phyloP scores from a whole-genome alignment of 2,888 invertebrate species.

The Megamerina dolium region DNA sequence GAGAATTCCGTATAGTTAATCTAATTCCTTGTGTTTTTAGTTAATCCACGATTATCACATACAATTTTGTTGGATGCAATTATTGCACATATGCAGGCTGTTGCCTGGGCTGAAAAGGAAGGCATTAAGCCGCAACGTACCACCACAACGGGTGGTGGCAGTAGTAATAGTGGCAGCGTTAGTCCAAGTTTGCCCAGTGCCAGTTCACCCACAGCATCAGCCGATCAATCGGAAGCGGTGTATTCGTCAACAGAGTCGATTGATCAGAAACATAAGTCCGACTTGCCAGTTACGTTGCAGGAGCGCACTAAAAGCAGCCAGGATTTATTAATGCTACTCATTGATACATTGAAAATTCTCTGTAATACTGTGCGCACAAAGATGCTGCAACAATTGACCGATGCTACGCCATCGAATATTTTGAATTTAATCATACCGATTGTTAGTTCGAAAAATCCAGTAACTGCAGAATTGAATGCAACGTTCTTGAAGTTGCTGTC shows the following conservation, averaged over 20 bases:
- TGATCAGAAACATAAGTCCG: slow-evolving; percentile 31
- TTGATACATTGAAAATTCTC: slow-evolving; percentile 39
- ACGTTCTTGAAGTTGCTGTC: slow-evolving; percentile 44
- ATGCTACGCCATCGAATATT: slow-evolving; percentile 37
- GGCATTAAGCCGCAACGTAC: slow-evolving; percentile 32
- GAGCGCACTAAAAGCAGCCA: slow-evolving; percentile 34
- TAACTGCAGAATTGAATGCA: slow-evolving; percentile 41
- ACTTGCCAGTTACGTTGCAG: slow-evolving; percentile 19
- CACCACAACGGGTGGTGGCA: slow-evolving; percentile 25
- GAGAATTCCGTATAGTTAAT: background rate
- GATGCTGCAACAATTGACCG: slow-evolving; percentile 43
- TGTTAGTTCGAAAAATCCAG: slow-evolving; percentile 41
- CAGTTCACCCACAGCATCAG: slow-evolving; percentile 19
- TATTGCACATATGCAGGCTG: slow-evolving; percentile 46
- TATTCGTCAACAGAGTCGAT: slow-evolving; percentile 34
- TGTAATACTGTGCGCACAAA: slow-evolving; percentile 38
- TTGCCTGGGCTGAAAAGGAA: slow-evolving; percentile 44
- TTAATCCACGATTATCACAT: slow-evolving; percentile 44
- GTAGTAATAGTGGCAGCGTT: slow-evolving; percentile 21
- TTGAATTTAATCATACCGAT: slow-evolving; percentile 45
- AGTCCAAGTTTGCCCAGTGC: slow-evolving; percentile 18
- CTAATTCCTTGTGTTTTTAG: too few relatives aligned
- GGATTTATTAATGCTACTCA: slow-evolving; percentile 38
- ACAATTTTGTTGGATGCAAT: slow-evolving; percentile 44
- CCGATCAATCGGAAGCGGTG: slow-evolving; percentile 30